phyloP scores from a whole-genome alignment of 1,140 invertebrate species.

The Antheraea pernyi region DNA sequence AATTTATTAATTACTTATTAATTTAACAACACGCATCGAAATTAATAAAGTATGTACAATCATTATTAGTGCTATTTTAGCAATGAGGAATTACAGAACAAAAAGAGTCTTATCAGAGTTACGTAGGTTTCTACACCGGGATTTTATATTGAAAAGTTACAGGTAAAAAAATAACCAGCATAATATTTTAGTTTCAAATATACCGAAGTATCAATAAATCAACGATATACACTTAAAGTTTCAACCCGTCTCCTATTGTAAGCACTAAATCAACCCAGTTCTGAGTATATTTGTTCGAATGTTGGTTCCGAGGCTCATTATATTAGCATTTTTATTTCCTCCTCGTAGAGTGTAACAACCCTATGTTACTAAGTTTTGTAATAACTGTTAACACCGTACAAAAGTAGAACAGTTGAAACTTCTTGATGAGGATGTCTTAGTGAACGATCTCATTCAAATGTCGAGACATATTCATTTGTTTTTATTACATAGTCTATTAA shows the following conservation, averaged over 20 bases:
- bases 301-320: conserved; percentile 14
- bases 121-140: too few species aligned
- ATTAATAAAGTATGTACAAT: too few species aligned
- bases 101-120: too few species aligned
- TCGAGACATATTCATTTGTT: conserved; percentile 21
- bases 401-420: conserved; percentile 26
- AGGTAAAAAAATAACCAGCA: too few species aligned
- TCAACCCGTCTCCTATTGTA: not conserved
- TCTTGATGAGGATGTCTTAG: conserved; percentile 22
- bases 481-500: conserved; percentile 5
- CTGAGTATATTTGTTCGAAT: conserved; percentile 16
- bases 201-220: too few species aligned
- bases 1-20: too few species aligned
- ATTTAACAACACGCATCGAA: too few species aligned
- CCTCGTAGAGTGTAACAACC: conserved; percentile 14
- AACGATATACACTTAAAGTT: not conserved
- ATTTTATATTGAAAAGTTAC: too few species aligned
- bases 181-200: too few species aligned
- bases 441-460: conserved; percentile 26
- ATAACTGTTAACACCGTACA: conserved; percentile 44
- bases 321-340: conserved; percentile 19
- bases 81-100: too few species aligned
- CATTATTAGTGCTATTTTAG: too few species aligned
- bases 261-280: conserved; percentile 10
- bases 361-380: conserved; percentile 34